A percentile compares a stretch with the other conserved stretches of the same genome.
phyloP scores from a whole-genome alignment of 1,140 invertebrate genomes.

The Pissodes strobi region DNA sequence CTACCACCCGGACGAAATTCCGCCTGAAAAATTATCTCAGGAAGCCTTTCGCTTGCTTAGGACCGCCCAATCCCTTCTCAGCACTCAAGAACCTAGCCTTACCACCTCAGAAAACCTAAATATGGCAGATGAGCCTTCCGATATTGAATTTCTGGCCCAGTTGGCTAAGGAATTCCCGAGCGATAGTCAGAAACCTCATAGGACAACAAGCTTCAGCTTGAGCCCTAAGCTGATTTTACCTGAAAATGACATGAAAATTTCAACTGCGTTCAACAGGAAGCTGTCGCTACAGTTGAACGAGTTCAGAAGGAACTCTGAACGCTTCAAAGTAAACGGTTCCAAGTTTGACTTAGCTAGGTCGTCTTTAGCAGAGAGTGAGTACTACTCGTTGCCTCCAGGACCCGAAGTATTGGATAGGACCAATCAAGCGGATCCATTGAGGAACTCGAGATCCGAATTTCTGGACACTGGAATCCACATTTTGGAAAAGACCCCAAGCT shows the following conservation, averaged over 20 bases:
- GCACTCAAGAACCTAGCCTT: conserved; percentile 68
- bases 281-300: conserved; percentile 47
- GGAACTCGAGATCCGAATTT: conserved; percentile 1
- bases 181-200: conserved; percentile 37
- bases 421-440: conserved; percentile 5
- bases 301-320: conserved; percentile 19
- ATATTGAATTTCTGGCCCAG: conserved; percentile 48
- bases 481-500: conserved; percentile 47
- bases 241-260: conserved; percentile 41
- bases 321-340: neutral
- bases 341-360: conserved; percentile 5
- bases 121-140: conserved; percentile 35
- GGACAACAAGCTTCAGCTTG: conserved; percentile 46
- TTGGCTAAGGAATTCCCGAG: conserved; percentile 51
- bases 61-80: conserved; percentile 68
- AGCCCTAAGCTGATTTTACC: conserved; percentile 48
- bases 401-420: neutral
- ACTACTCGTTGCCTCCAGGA: conserved; percentile 1
- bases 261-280: conserved; percentile 48
- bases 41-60: conserved; percentile 70
- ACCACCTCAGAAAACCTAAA: conserved; percentile 51
- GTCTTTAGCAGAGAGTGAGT: conserved; percentile 23
- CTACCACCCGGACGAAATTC: conserved; percentile 56
- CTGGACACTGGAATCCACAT: neutral
- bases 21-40: conserved; percentile 69